These are phyloP conservation scores for Busseola fusca DNA, from an alignment of 2,888 invertebrate genomes.

Conservation along the genomic window DNA sequence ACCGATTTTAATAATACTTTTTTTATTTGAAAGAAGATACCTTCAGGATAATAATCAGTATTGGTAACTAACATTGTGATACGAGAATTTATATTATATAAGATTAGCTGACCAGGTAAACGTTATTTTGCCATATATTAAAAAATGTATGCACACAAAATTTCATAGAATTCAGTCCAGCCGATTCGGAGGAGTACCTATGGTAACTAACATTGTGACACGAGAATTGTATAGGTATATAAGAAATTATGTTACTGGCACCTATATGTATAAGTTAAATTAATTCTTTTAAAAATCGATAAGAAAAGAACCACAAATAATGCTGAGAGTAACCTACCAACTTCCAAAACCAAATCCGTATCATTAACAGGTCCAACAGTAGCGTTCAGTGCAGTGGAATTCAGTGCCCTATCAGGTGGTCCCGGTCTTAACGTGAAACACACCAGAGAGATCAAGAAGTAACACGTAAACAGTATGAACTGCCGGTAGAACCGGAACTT, in stretches of 20 bases:
- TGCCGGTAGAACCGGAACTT: slow-evolving; percentile 98
- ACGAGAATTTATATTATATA: no score
- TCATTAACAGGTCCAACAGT: slow-evolving; percentile 76
- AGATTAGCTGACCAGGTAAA: no score
- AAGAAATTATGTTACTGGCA: background rate
- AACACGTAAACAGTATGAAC: slow-evolving; percentile 96
- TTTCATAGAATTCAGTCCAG: no score
- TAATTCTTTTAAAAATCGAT: background rate
- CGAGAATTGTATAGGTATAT: no score
- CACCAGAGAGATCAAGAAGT: slow-evolving; percentile 96
- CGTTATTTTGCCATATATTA: no score
- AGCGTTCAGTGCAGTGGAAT: slow-evolving; percentile 77
- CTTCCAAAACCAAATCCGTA: slow-evolving; percentile 74
- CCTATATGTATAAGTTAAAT: background rate
- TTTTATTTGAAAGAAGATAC: no score
- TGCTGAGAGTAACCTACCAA: slow-evolving; percentile 69
- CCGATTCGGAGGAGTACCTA: no score
- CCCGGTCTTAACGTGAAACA: slow-evolving; percentile 97
- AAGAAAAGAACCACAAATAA: background rate
- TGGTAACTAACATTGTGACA: no score
- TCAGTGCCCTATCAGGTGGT: slow-evolving; percentile 89
- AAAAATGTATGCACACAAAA: no score
- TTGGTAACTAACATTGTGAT: no score
- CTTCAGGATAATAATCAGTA: no score
- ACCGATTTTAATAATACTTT: no score